Conservation (phyloP, 2,888 invertebrate genomes). For the Trissolcus brochymenae region DNA sequence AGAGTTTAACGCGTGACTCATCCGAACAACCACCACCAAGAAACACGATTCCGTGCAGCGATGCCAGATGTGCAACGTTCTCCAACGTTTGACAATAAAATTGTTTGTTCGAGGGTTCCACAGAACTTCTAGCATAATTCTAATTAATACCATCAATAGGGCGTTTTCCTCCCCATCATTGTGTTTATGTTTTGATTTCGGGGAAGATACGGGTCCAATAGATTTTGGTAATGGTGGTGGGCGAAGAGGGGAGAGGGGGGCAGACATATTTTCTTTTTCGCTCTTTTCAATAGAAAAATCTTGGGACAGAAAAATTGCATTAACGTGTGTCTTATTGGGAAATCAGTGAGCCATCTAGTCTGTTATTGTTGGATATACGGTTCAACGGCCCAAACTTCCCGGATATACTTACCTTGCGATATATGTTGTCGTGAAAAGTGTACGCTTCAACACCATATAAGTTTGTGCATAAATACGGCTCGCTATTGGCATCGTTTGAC, state of each 20-base stretch:
- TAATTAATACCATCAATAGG: no score
- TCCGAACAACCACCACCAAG: constrained; percentile 35
- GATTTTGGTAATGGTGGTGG: no score
- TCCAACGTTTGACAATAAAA: constrained; percentile 12
- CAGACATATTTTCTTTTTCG: not conserved
- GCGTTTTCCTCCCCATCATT: not conserved
- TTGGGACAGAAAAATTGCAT: constrained; percentile 15
- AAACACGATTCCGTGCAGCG: constrained; percentile 31
- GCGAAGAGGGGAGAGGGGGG: not conserved
- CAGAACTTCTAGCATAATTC: no score
- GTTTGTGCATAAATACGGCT: constrained; percentile 27
- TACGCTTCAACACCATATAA: constrained; percentile 50
- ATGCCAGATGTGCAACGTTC: constrained; percentile 38
- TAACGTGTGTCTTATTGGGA: constrained; percentile 55
- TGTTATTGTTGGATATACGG: constrained; percentile 65
- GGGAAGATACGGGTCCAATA: not conserved
- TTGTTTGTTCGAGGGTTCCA: not conserved
- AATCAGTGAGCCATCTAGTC: constrained; percentile 55
- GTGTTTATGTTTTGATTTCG: constrained; percentile 1
- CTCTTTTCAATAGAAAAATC: not conserved
- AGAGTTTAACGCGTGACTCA: constrained; percentile 47
- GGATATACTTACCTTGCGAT: constrained; percentile 71
- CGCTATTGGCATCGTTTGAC: not conserved
- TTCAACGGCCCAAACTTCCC: constrained; percentile 76
- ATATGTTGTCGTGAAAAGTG: constrained; percentile 62